phyloP scores from a whole-genome alignment of 2,113 vertebrate species.

The Lamprotornis superbus region DNA sequence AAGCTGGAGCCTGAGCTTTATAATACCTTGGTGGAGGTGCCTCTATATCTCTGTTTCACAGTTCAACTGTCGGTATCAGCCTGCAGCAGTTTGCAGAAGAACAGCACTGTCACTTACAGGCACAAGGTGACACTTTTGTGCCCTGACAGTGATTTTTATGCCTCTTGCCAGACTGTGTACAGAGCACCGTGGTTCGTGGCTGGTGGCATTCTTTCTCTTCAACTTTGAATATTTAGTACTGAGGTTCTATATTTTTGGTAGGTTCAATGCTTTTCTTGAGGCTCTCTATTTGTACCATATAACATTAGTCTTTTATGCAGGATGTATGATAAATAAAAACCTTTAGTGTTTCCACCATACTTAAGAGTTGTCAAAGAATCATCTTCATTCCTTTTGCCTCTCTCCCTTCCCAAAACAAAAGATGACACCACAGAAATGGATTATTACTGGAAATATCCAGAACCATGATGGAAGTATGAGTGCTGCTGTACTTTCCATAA shows the following conservation, averaged over 20 bases:
- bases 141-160: not conserved
- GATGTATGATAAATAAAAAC: not conserved
- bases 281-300: not conserved
- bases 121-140: not conserved
- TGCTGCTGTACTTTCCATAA: not conserved
- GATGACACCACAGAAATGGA: not conserved
- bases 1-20: not conserved
- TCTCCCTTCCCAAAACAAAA: not conserved
- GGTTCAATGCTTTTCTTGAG: not conserved
- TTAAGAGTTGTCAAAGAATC: not conserved
- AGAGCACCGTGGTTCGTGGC: not conserved
- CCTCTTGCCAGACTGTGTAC: not conserved
- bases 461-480: not conserved
- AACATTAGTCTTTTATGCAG: not conserved
- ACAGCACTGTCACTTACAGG: accelerated
- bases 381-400: not conserved
- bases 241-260: not conserved
- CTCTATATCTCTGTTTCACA: not conserved
- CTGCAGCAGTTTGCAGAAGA: not conserved
- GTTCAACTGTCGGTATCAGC: accelerated
- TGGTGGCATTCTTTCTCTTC: not conserved
- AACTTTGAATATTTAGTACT: not conserved
- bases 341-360: not conserved
- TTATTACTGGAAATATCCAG: not conserved
- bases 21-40: not conserved